Conservation (phyloP, 2,797 vertebrate genomes). For the Uromys caudimaculatus region DNA sequence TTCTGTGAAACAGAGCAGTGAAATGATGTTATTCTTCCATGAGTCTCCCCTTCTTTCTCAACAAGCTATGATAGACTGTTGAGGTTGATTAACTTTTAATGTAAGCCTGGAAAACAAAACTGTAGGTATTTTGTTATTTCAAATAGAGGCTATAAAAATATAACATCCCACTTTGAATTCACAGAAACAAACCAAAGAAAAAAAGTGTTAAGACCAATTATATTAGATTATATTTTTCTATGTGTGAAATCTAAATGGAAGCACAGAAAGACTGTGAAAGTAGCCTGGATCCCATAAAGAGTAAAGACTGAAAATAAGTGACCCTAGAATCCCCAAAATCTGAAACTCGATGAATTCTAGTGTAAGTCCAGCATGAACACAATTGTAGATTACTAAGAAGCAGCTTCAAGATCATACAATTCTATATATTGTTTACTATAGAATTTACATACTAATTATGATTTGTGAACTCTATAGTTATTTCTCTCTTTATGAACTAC, state of each 20-base stretch:
- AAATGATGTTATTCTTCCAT: not conserved
- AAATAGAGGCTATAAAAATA: not conserved
- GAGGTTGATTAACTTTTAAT: slow-evolving; percentile 15
- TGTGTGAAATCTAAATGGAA: not conserved
- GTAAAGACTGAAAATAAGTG: not conserved
- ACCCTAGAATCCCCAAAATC: slow-evolving; percentile 22
- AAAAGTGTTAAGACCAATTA: not conserved
- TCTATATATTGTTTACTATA: not conserved
- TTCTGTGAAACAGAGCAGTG: not conserved
- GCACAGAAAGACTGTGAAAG: not conserved
- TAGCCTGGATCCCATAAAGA: not conserved
- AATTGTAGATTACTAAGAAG: slow-evolving; percentile 6
- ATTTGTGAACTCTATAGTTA: slow-evolving; percentile 29
- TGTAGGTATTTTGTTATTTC: not conserved
- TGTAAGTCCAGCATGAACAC: not conserved
- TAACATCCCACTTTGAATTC: not conserved
- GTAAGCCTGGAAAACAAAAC: not conserved
- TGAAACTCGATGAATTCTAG: not conserved
- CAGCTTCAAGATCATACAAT: not conserved
- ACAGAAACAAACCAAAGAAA: not conserved
- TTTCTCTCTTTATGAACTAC: not conserved
- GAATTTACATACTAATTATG: slow-evolving; percentile 5
- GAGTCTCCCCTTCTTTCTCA: not conserved
- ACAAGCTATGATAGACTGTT: not conserved
- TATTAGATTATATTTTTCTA: not conserved